These are phyloP conservation scores for Petromus typicus DNA, from an alignment of 2,113 vertebrate species.

Conservation along the genomic window DNA sequence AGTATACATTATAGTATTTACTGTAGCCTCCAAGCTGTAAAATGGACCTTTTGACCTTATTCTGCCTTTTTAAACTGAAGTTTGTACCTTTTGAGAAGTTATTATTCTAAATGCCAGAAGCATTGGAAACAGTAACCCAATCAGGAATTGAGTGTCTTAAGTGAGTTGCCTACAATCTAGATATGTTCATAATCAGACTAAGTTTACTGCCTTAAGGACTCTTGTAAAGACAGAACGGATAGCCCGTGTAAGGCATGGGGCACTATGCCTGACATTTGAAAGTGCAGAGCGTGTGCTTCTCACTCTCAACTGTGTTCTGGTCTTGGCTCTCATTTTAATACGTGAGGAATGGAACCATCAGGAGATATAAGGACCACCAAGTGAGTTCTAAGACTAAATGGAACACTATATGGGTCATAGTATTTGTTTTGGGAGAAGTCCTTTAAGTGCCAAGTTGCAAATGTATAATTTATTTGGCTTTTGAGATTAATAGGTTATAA, in stretches of 20 bases:
- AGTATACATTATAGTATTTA: not conserved
- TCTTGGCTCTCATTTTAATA: slow-evolving; percentile 12
- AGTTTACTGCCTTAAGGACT: not conserved
- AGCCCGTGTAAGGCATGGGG: not conserved
- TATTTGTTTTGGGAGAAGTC: slow-evolving; percentile 34
- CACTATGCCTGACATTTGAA: not conserved
- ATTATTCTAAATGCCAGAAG: not conserved
- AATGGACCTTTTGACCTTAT: not conserved
- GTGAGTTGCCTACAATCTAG: not conserved
- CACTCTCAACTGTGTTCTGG: not conserved
- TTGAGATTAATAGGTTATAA: slow-evolving; percentile 60
- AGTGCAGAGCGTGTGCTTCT: not conserved
- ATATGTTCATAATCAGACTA: not conserved
- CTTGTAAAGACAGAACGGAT: not conserved
- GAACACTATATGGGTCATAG: not conserved
- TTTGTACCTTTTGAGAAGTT: not conserved
- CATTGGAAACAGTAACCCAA: not conserved
- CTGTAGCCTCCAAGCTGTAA: not conserved
- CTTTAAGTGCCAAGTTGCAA: slow-evolving; percentile 36
- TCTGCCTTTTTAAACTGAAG: not conserved
- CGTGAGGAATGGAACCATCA: not conserved
- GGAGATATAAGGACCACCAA: slow-evolving; percentile 22
- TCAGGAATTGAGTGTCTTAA: not conserved
- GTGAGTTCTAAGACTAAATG: slow-evolving; percentile 13
- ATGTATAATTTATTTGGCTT: slow-evolving; percentile 42